Conservation (phyloP, 2,797 vertebrate species). For the Bradypodion pumilum region DNA sequence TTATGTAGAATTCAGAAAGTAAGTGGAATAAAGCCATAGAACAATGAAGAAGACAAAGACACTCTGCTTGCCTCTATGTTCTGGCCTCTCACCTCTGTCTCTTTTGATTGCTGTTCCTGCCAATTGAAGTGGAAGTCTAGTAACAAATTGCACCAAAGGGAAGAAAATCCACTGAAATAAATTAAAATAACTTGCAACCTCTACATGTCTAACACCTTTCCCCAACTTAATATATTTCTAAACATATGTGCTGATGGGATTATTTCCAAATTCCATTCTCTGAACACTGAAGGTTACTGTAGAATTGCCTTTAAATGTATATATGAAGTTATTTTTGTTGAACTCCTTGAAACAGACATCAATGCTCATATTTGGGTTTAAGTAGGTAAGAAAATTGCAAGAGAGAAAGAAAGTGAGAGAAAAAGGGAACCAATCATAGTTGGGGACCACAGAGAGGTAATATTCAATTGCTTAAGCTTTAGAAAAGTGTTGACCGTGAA, state of each 20-base stretch:
- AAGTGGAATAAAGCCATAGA: not conserved
- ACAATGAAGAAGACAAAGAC: not conserved
- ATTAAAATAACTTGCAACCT: not conserved
- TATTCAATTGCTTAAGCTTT: slow-evolving; percentile 63
- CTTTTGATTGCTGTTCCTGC: not conserved
- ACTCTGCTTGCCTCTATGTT: not conserved
- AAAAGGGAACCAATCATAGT: slow-evolving; percentile 52
- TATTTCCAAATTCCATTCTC: not conserved
- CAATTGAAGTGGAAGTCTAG: not conserved
- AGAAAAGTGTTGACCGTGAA: slow-evolving; percentile 67
- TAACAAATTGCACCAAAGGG: not conserved
- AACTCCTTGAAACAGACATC: not conserved
- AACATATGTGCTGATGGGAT: not conserved
- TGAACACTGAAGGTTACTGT: not conserved
- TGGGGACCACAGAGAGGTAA: slow-evolving; percentile 53
- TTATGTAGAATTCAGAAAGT: not conserved
- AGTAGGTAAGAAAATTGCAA: slow-evolving; percentile 7
- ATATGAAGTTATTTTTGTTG: not conserved
- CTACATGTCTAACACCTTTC: not conserved
- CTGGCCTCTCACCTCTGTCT: not conserved
- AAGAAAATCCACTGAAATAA: not conserved
- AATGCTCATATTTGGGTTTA: slow-evolving; percentile 37
- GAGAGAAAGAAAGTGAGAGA: slow-evolving; percentile 14
- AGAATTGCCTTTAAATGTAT: not conserved
- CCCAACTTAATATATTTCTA: not conserved